Conservation (phyloP, 2,888 invertebrate species). For the Zele albiditarsus region DNA sequence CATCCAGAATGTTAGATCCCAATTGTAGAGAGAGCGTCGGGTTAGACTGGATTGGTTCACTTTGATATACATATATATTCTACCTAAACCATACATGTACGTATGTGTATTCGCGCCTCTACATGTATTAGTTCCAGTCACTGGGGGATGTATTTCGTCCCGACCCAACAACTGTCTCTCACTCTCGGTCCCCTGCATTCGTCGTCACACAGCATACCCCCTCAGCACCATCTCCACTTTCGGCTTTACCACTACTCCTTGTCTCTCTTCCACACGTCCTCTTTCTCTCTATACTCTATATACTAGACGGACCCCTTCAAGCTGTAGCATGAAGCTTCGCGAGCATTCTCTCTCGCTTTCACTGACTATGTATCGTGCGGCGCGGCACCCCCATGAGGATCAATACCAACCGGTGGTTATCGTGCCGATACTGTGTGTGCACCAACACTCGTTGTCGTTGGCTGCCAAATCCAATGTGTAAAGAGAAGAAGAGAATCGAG, state of each 20-base stretch:
- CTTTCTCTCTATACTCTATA: no score
- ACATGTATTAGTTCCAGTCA: slow-evolving; percentile 57
- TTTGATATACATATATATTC: slow-evolving; percentile 38
- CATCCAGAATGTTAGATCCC: slow-evolving; percentile 39
- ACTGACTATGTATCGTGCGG: not conserved
- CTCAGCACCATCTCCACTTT: slow-evolving; percentile 38
- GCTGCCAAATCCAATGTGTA: slow-evolving; percentile 34
- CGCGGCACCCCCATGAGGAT: slow-evolving; percentile 64
- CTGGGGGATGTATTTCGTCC: slow-evolving; percentile 52
- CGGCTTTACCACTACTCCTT: slow-evolving; percentile 34
- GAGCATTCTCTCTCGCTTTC: slow-evolving; percentile 29
- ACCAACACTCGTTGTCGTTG: slow-evolving; percentile 43
- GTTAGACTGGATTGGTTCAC: slow-evolving; percentile 49
- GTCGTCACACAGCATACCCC: slow-evolving; percentile 36
- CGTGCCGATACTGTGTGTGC: slow-evolving; percentile 65
- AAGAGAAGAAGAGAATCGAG: not conserved
- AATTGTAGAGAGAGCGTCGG: slow-evolving; percentile 40
- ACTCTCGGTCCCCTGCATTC: not conserved
- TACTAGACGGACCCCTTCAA: no score
- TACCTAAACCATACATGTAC: not conserved
- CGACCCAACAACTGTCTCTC: slow-evolving; percentile 46
- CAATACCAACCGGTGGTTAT: slow-evolving; percentile 70
- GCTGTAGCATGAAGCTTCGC: no score
- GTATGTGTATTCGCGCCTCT: slow-evolving; percentile 45
- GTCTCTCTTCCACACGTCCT: slow-evolving; percentile 11